phyloP scores from a whole-genome alignment of 1,140 invertebrate genomes.

The Drosophila triauraria region DNA sequence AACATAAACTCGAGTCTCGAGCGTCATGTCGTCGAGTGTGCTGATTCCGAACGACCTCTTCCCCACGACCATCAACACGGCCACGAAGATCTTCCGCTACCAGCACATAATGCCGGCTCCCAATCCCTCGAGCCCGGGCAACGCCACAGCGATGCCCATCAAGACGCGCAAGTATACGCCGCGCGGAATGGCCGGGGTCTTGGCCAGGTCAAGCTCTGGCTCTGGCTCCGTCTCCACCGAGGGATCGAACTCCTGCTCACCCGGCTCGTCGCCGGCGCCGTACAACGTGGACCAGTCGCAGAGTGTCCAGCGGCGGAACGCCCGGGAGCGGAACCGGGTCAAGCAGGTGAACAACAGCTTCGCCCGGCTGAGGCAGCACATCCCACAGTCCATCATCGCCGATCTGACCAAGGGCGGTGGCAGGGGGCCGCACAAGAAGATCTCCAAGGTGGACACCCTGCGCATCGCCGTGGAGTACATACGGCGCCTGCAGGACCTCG shows the following conservation, averaged over 20 bases:
- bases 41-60: constrained; percentile 61
- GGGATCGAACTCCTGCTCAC: constrained; percentile 82
- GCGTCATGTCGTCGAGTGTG: constrained; percentile 66
- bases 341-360: constrained; percentile 98
- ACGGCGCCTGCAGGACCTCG: constrained; percentile 92
- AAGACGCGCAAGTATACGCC: constrained; percentile 80
- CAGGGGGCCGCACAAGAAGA: constrained; percentile 92
- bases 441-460: constrained; percentile 98
- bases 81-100: constrained; percentile 71
- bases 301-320: constrained; percentile 95
- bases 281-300: constrained; percentile 88
- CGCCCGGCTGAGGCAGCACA: constrained; percentile 94
- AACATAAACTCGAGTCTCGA: neutral
- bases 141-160: constrained; percentile 64
- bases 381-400: constrained; percentile 91
- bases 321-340: constrained; percentile 96
- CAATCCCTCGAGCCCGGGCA: constrained; percentile 43
- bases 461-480: constrained; percentile 98
- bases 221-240: constrained; percentile 83
- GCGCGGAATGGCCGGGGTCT: constrained; percentile 46
- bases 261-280: constrained; percentile 86
- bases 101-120: constrained; percentile 75
- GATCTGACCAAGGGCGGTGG: constrained; percentile 88
- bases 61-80: constrained; percentile 63
- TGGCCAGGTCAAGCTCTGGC: constrained; percentile 18